Evolutionary conservation across 1,140 invertebrate species (phyloP).

Genomic region (Drosophila watanabei): DNA sequence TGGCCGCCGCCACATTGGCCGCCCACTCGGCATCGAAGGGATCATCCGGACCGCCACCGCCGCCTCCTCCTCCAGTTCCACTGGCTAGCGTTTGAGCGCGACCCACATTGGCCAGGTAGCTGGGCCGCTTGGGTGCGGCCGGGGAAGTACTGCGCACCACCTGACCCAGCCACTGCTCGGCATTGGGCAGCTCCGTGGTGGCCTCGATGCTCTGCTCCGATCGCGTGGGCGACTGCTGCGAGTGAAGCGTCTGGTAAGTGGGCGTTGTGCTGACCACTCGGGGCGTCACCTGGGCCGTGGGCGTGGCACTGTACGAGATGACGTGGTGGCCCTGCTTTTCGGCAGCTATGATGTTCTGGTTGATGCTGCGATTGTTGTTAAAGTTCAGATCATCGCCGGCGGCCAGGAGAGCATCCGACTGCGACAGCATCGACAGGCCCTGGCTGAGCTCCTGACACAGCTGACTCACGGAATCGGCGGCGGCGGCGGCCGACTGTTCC

Average conservation of each 20-base stretch:
- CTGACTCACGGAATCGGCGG: conserved; percentile 91
- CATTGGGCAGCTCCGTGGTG: conserved; percentile 87
- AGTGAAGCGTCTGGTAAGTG: conserved; percentile 60
- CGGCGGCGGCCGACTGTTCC: conserved; percentile 60
- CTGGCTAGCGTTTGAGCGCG: conserved; percentile 88
- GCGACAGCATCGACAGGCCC: conserved; percentile 92
- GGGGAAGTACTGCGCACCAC: conserved; percentile 88
- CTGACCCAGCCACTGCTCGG: conserved; percentile 92
- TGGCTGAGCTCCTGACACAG: conserved; percentile 95
- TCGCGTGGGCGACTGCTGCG: conserved; percentile 57
- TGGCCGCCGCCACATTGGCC: conserved; percentile 83
- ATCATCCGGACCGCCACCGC: conserved; percentile 86
- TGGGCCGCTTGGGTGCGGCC: conserved; percentile 87
- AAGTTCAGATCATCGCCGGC: conserved; percentile 88
- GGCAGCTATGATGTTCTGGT: conserved; percentile 86
- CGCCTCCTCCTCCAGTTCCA: conserved; percentile 74
- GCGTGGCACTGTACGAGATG: conserved; percentile 57
- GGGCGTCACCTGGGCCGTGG: conserved; percentile 43
- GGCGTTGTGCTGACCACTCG: conserved; percentile 60
- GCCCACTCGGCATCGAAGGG: conserved; percentile 96
- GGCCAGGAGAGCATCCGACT: conserved; percentile 87
- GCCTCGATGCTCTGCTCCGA: conserved; percentile 44
- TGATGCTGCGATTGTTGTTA: conserved; percentile 87
- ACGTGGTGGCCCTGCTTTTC: conserved; percentile 75
- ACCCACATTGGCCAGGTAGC: conserved; percentile 87